Base-by-base conservation (phyloP, 2,888 invertebrate species). In the Caenorhabditis panamensis region DNA sequence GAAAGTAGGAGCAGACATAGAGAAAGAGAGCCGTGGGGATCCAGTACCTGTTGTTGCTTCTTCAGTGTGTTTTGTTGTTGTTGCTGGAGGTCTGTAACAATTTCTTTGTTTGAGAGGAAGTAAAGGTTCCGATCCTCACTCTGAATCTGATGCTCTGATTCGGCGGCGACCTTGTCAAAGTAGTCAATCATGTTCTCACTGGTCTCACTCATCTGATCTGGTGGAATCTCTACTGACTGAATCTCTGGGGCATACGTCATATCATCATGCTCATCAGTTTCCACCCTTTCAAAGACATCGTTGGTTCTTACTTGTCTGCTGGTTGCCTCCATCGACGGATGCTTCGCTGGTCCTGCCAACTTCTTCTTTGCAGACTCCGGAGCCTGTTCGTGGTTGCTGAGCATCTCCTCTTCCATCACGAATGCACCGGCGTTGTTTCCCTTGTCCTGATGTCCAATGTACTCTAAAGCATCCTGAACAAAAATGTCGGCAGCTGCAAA, bases 171-270 rank as follows among this genome's bases (percentile, higher is more conserved):
- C 13, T 80, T 77, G 51, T 85, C 85, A 22, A 86, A 84, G 63
- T 86, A 85, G n/a, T 86, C 87, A 56, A 84, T 84, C 18, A 88
- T 83, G 53, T 89, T 86, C 41, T 88, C 86, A 24, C 88, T 88
- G 28, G 84, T 84, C 69, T 90, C 88, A 51, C 89, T 89, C 84
- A 90, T 68, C 77, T 90, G 90, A 82, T 90, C 90, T 2, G 90
- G 90, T 6, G 90, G 90, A 64, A 90, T 88, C 72, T 90, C 89
- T 8, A 89, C 86, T n/a, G 89, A 88, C 56, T 90, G 89, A 37
- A 90, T 90, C 69, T 90, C 90, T 9, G 90, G 90, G 1, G 90
- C 90, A 67, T 88, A 90, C 5, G 90, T 90, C 82, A 90, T 86
- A 72, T 90, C 90, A 59, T 90, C 90, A 44, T 86, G 89, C 49